Evolutionary conservation across 2,113 vertebrate genomes (phyloP).

Genomic region (Atlantisia rogersi): DNA sequence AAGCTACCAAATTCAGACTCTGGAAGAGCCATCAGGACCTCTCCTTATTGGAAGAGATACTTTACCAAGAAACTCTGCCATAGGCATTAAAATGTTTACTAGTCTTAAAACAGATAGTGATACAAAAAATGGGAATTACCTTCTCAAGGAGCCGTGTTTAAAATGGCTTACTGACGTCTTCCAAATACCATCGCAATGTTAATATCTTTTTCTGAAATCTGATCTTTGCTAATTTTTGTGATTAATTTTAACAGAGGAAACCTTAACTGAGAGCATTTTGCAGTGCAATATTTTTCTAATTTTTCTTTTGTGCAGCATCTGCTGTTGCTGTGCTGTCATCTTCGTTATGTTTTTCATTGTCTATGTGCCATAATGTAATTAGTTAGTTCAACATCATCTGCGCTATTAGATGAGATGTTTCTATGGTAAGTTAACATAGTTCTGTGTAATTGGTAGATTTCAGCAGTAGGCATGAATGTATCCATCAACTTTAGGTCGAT

Average conservation of each 20-base stretch:
- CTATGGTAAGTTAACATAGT: slow-evolving; percentile 72
- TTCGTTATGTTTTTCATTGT: slow-evolving; percentile 73
- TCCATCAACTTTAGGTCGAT: slow-evolving; percentile 70
- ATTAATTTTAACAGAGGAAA: slow-evolving; percentile 67
- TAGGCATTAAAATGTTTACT: slow-evolving; percentile 54
- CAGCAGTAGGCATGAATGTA: slow-evolving; percentile 65
- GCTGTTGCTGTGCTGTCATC: slow-evolving; percentile 72
- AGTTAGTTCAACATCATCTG: slow-evolving; percentile 73
- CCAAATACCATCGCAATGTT: not conserved
- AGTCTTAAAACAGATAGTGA: slow-evolving; percentile 20
- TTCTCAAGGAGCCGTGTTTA: slow-evolving; percentile 22
- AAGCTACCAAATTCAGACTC: slow-evolving; percentile 51
- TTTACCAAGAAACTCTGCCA: slow-evolving; percentile 50
- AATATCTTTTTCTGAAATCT: slow-evolving; percentile 43
- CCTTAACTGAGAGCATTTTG: slow-evolving; percentile 61
- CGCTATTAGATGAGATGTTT: slow-evolving; percentile 73
- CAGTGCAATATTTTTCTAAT: slow-evolving; percentile 66
- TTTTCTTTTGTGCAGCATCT: slow-evolving; percentile 74
- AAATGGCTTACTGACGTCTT: slow-evolving; percentile 20
- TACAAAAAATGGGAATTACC: slow-evolving; percentile 22
- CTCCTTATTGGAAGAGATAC: slow-evolving; percentile 28
- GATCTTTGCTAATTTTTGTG: slow-evolving; percentile 59
- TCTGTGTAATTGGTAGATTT: slow-evolving; percentile 68
- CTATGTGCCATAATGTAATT: slow-evolving; percentile 75
- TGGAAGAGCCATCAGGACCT: slow-evolving; percentile 31